A percentile compares a stretch with the other conserved stretches of the same genome.
phyloP scores from a whole-genome alignment of 2,113 vertebrate species.

The Anguilla japonica region DNA sequence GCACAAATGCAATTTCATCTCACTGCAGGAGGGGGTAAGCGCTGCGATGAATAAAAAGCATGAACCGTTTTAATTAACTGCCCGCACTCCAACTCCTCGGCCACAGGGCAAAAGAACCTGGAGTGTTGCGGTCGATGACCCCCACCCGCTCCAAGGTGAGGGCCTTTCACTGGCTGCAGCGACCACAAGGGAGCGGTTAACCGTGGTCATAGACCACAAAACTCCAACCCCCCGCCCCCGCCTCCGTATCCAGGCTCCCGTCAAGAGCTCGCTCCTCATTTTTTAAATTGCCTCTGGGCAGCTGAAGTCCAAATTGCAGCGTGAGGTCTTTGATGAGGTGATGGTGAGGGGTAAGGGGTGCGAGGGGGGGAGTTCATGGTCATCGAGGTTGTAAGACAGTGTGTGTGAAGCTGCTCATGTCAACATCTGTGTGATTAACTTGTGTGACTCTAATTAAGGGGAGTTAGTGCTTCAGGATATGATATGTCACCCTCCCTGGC shows the following conservation, averaged over 20 bases:
- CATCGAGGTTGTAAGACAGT: constrained; percentile 13
- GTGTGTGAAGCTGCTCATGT: constrained; percentile 2
- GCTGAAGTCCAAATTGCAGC: neutral
- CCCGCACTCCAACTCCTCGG: neutral
- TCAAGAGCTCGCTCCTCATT: neutral
- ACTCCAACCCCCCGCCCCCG: neutral
- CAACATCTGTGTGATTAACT: constrained; percentile 33
- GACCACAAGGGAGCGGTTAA: neutral
- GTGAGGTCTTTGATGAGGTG: neutral
- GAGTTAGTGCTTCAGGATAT: constrained; percentile 10
- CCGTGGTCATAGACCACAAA: neutral
- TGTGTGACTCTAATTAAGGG: constrained; percentile 29
- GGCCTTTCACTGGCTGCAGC: neutral
- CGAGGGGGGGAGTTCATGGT: neutral
- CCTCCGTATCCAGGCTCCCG: neutral
- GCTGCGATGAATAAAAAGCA: neutral
- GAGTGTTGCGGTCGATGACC: neutral
- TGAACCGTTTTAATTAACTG: neutral
- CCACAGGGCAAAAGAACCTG: neutral
- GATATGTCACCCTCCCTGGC: neutral
- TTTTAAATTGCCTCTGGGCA: constrained; percentile 7
- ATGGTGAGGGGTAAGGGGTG: too few relatives aligned
- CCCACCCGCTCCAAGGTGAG: neutral
- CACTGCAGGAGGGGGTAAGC: neutral
- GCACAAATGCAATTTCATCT: neutral